These are phyloP conservation scores for Pangasius sanitwongsei DNA, from an alignment of 2,797 vertebrate species.

Conservation along the genomic window DNA sequence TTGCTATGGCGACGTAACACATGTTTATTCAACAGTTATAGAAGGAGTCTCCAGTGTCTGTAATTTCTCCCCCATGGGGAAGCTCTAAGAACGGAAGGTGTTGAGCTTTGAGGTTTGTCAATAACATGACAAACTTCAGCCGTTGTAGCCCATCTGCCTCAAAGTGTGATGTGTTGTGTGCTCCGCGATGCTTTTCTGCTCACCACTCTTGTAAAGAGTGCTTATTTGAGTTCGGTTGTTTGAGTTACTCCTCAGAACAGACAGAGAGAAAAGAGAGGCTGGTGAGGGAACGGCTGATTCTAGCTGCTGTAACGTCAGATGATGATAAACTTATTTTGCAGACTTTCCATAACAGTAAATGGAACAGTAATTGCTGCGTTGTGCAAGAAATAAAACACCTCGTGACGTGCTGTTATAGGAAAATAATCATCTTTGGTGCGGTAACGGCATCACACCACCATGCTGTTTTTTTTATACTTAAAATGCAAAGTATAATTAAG, in stretches of 20 bases:
- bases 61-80: no score
- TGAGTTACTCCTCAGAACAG: no score
- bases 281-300: background rate
- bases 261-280: no score
- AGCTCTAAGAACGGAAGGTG: no score
- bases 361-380: background rate
- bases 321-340: background rate
- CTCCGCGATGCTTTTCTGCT: background rate
- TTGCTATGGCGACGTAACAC: no score
- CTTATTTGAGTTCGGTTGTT: background rate
- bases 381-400: background rate
- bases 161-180: background rate
- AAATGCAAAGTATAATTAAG: background rate
- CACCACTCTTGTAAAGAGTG: background rate
- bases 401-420: background rate
- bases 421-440: background rate
- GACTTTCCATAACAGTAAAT: background rate
- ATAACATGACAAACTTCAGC: background rate
- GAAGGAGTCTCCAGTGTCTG: background rate
- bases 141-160: no score
- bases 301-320: background rate
- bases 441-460: background rate
- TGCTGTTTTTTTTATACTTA: background rate
- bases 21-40: background rate
- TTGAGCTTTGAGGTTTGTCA: background rate